phyloP scores from a whole-genome alignment of 2,113 vertebrate genomes.

The Typhlomys cinereus region DNA sequence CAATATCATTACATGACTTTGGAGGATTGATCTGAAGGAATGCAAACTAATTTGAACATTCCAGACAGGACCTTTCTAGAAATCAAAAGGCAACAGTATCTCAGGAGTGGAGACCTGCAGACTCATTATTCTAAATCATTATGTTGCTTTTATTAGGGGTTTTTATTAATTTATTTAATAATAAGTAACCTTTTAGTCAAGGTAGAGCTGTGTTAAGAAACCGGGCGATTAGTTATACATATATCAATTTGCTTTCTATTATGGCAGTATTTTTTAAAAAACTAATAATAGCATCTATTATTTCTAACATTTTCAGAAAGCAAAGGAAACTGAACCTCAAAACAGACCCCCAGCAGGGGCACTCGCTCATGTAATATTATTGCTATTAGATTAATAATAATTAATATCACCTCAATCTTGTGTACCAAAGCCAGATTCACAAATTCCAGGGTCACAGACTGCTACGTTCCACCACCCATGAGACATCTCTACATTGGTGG shows the following conservation, averaged over 20 bases:
- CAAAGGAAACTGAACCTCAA: constrained; percentile 41
- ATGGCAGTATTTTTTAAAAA: neutral
- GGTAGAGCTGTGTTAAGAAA: constrained; percentile 34
- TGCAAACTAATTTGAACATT: neutral
- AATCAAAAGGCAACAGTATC: neutral
- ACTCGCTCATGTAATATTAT: no score
- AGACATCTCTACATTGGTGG: accelerated
- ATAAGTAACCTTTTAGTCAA: constrained; percentile 33
- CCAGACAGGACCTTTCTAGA: constrained; percentile 16
- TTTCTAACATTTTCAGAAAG: constrained; percentile 39
- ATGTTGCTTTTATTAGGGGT: neutral
- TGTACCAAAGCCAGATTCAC: neutral
- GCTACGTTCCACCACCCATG: neutral
- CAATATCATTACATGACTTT: no score
- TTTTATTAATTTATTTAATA: constrained; percentile 48
- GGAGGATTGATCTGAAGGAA: neutral
- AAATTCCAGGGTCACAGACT: neutral
- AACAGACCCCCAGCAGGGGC: neutral
- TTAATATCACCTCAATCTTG: neutral
- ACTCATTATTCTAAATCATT: neutral
- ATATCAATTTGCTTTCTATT: constrained; percentile 53
- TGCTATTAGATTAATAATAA: no score
- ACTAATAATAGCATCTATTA: constrained; percentile 16
- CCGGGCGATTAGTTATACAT: constrained; percentile 40
- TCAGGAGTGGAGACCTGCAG: constrained; percentile 20